Percentiles rank a stretch among this genome's conserved stretches.
Evolutionary conservation across 1,140 invertebrate species (phyloP).

Genomic region (Drosophila yakuba): DNA sequence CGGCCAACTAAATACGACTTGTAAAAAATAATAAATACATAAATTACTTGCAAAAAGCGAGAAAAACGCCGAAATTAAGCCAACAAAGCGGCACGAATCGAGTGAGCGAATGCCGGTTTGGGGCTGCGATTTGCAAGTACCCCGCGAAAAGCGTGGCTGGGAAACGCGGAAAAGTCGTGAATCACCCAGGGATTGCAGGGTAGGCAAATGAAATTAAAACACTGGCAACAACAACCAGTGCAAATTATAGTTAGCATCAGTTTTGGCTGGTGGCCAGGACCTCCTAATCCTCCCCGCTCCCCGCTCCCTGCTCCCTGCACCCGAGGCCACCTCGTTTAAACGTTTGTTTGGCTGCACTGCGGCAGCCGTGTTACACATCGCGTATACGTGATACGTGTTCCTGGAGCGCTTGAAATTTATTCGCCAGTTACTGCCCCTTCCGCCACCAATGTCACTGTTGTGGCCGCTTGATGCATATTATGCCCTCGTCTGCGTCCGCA

Average conservation of each 20-base stretch:
- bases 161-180: background rate
- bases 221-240: constrained; percentile 23
- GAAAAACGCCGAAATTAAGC: constrained; percentile 36
- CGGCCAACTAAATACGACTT: constrained; percentile 26
- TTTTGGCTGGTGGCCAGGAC: constrained; percentile 46
- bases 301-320: background rate
- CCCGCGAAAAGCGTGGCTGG: background rate
- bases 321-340: constrained; percentile 14
- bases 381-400: constrained; percentile 57
- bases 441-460: background rate
- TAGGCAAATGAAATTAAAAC: constrained; percentile 51
- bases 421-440: constrained; percentile 14
- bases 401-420: constrained; percentile 47
- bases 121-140: constrained; percentile 1
- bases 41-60: constrained; percentile 38
- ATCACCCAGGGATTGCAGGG: constrained; percentile 13
- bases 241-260: constrained; percentile 58
- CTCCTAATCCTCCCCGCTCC: background rate
- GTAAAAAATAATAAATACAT: constrained; percentile 54
- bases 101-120: background rate
- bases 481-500: too few species aligned
- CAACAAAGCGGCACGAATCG: constrained; percentile 42
- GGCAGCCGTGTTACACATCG: constrained; percentile 47
- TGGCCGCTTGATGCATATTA: too few species aligned
- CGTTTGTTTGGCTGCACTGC: constrained; percentile 60